Evolutionary conservation across 2,113 vertebrate genomes (phyloP), one percentile per base, ranked within the genome.

Genomic region (Taurulus bubalis): DNA sequence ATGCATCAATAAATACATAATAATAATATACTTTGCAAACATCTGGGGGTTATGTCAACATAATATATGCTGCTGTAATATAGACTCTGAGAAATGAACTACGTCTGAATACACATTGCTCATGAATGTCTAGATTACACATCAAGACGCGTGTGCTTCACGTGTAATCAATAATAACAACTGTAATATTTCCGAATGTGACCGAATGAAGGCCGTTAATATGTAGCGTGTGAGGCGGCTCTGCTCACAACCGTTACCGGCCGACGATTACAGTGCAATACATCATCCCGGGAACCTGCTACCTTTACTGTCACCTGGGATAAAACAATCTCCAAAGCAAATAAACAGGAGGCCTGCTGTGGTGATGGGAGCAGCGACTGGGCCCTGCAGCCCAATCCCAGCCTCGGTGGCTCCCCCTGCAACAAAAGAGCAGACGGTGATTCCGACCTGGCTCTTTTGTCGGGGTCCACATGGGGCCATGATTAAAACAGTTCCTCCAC

Each of bases 391-490:
- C 75, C 60, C 34, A 1, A 74, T 77, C 75, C 88, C 85, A 90
- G 93, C 90, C 91, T 90, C 78, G 0, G 1, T 92, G 93, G 91
- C 94, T 94, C 93, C 92, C 84, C 47, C 66, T 20, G 34, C 87
- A 92, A 95, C 95, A 95, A 95, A 94, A 68, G 93, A 87, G 87
- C 91, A 95, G 94, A 95, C 93, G 87, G 81, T 88, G 81, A 92
- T 92, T 92, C 80, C 38, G 77, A 87, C 89, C 87, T 36, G 77
- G 66, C 78, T 92, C 93, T 93, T 92, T 95, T 95, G 93, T 93
- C 68, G 11, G 68, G 65, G 79, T 83, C 93, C 92, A 78, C 94
- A 94, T 93, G 93, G 89, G 94, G 93, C 82, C 93, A 60, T 74
- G 90, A 89, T 92, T 92, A 92, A 93, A 93, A 91, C 89, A 91